These are phyloP conservation scores for Hetaerina titia DNA, from an alignment of 2,888 invertebrate genomes.

Conservation along the genomic window DNA sequence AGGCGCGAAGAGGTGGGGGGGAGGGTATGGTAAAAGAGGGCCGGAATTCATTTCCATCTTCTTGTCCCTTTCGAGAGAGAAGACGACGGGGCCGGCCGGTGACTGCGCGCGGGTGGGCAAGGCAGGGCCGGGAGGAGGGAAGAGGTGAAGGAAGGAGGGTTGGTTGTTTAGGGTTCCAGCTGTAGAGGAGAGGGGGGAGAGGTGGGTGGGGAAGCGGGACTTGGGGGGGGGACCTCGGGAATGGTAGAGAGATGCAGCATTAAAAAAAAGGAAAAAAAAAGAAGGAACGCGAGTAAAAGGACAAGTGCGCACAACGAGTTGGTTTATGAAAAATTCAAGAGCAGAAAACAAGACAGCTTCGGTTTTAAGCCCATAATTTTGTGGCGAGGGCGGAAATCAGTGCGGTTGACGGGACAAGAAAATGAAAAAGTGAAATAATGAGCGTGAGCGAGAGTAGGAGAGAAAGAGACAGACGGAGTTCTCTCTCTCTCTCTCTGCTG, in stretches of 20 bases:
- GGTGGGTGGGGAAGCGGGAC: no score
- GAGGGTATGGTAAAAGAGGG: not conserved
- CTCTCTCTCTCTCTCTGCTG: no score
- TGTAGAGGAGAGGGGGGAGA: no score
- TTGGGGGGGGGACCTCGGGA: not conserved
- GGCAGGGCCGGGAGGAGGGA: not conserved
- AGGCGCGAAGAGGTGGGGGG: not conserved
- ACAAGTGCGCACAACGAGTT: constrained; percentile 22
- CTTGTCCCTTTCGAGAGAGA: not conserved
- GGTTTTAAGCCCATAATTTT: not conserved
- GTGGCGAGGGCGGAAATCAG: constrained; percentile 2
- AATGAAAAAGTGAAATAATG: constrained; percentile 11
- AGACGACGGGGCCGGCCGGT: not conserved
- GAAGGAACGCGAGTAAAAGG: not conserved
- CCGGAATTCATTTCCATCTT: constrained; percentile 1
- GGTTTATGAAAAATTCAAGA: constrained; percentile 32
- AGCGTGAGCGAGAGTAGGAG: not conserved
- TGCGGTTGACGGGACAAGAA: constrained; percentile 14
- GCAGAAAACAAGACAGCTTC: not conserved
- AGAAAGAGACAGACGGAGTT: no score
- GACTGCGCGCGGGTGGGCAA: not conserved
- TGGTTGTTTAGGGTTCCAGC: no score
- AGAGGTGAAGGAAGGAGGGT: not conserved
- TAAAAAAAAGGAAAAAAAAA: not conserved
- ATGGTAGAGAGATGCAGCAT: not conserved